Conservation (phyloP, 2,888 invertebrate genomes). For the Mantis religiosa region DNA sequence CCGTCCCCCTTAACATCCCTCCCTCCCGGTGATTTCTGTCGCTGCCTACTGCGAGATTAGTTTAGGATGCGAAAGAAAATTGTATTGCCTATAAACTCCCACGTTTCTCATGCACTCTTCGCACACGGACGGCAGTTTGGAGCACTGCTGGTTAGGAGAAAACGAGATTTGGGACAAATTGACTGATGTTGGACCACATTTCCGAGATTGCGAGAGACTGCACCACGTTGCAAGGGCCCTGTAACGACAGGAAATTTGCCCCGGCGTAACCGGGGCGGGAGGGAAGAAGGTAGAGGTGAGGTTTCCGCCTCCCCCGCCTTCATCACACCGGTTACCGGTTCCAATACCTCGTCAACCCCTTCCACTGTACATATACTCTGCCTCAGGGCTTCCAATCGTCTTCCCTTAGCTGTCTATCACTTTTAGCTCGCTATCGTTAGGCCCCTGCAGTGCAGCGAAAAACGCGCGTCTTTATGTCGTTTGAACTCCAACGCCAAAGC, state of each 20-base stretch:
- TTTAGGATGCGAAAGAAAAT: conserved; percentile 33
- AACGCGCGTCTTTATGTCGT: not conserved
- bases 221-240: not conserved
- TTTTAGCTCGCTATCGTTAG: not conserved
- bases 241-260: conserved; percentile 30
- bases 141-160: not conserved
- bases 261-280: conserved; percentile 11
- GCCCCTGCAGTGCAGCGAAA: not conserved
- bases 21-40: conserved; percentile 3
- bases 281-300: conserved; percentile 5
- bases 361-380: not conserved
- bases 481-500: too few relatives aligned
- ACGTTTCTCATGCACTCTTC: not conserved
- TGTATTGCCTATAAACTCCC: conserved; percentile 31
- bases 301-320: conserved; percentile 16
- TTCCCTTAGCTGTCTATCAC: not conserved
- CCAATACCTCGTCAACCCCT: conserved; percentile 10
- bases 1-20: conserved; percentile 1
- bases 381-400: not conserved
- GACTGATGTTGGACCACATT: conserved; percentile 26
- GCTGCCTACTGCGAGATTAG: conserved; percentile 26
- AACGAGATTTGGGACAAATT: conserved; percentile 24
- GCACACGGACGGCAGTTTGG: not conserved
- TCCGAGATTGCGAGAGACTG: conserved; percentile 7
- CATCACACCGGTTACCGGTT: conserved; percentile 18